phyloP scores from a whole-genome alignment of 53 echinoderm and acorn worm species.

The Temnopleurus reevesii region DNA sequence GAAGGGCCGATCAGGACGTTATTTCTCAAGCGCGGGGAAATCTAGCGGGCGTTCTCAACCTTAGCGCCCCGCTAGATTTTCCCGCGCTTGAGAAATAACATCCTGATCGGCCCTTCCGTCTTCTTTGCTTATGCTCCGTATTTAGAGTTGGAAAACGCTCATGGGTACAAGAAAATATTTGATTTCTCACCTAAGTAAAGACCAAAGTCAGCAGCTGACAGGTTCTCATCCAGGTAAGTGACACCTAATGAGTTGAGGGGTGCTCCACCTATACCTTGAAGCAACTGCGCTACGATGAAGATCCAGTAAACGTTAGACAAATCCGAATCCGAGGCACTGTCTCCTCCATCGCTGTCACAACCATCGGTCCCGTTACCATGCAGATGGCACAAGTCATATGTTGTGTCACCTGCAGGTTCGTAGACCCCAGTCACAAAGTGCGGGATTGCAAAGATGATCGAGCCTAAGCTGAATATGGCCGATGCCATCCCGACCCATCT shows the following conservation, averaged over 20 bases:
- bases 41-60: too few relatives aligned
- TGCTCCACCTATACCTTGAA: constrained; percentile 82
- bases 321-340: not conserved
- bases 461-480: constrained; percentile 80
- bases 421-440: constrained; percentile 81
- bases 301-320: constrained; percentile 57
- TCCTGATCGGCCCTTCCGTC: too few relatives aligned
- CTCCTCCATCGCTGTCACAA: not conserved
- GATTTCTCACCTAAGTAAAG: constrained; percentile 74
- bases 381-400: not conserved
- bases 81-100: too few relatives aligned
- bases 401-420: not conserved
- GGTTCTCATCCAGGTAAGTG: constrained; percentile 84
- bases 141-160: too few relatives aligned
- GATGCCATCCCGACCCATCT: constrained; percentile 82
- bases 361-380: not conserved
- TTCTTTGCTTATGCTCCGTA: too few relatives aligned
- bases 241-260: constrained; percentile 83
- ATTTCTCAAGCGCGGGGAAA: too few relatives aligned
- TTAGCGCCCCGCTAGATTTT: too few relatives aligned
- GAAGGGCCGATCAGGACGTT: too few relatives aligned
- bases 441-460: constrained; percentile 77
- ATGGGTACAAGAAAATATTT: too few relatives aligned
- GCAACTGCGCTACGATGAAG: constrained; percentile 81
- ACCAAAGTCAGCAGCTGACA: constrained; percentile 67